Base-by-base conservation (phyloP, 2,113 vertebrate genomes). In the Nibea albiflora region DNA sequence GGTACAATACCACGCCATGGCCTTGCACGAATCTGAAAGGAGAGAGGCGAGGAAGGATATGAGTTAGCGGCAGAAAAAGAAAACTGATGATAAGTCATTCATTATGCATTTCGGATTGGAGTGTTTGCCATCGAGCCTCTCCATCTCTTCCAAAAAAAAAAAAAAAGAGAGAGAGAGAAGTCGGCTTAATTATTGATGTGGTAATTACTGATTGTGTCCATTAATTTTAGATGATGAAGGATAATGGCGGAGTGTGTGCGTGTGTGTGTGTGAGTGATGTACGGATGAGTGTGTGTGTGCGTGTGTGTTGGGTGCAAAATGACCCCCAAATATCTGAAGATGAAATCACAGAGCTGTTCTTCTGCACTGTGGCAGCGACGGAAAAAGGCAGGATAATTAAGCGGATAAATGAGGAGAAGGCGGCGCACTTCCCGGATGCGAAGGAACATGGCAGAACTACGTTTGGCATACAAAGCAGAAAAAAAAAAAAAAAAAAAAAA, bases 1-100 rank as follows among this genome's bases (percentile, higher is more conserved):
- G 98, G 90, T 98, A 99, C 90, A 99, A 93, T 90, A 99, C 96
- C 96, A 99, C 95, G 90, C 98, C 98, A 94, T 99, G 97, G 93
- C 97, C 97, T 73, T 95, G 97, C 88, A 97, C 94, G 76, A 99
- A 99, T 95, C 98, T 99, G 95, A 3, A 85, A 78, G 67, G n/a
- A 84, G 26, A 86, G 2, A 46, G n/a, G n/a, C 3, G 12, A n/a
- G 42, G 4, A 47, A 20, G 24, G 46, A 47, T 4, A 5, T 73
- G 47, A 62, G 70, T 80, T 20, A 61, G 67, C 39, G 44, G 26
- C 47, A 73, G 72, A 31, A 35, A 63, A 84, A 70, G 24, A 35
- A 63, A 84, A 70, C 11, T 11, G 66, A 73, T 82, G 56, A 73
- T 4, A 1, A 56, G 54, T 80, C 78, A 80, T 88, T 84, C 79